Conservation (phyloP, 2,888 invertebrate species). For the Corbicula japonica region DNA sequence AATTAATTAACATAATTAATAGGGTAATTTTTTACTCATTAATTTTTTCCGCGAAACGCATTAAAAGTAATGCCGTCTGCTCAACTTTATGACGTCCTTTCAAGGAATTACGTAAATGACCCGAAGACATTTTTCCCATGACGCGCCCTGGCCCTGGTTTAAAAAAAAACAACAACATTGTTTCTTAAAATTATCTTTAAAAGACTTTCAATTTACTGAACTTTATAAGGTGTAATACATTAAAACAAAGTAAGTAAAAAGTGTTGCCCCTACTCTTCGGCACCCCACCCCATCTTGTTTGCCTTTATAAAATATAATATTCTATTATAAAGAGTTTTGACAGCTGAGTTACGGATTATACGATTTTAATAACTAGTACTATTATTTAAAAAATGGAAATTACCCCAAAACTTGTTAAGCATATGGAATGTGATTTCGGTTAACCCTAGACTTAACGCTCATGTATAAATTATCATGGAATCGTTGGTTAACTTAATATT, state of each 20-base stretch:
- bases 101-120: too few relatives aligned
- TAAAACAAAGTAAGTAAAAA: background rate
- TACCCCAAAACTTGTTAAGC: too few relatives aligned
- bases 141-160: too few relatives aligned
- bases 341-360: background rate
- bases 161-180: too few relatives aligned
- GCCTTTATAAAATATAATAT: slow-evolving; percentile 4
- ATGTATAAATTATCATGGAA: background rate
- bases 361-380: background rate
- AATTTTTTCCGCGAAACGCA: too few relatives aligned
- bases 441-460: background rate
- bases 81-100: too few relatives aligned
- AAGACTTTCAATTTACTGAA: background rate
- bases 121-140: too few relatives aligned
- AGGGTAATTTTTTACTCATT: too few relatives aligned
- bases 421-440: background rate
- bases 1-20: too few relatives aligned
- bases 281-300: background rate
- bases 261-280: background rate
- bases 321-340: background rate
- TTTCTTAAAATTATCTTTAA: background rate
- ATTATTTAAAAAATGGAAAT: background rate
- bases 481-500: too few relatives aligned
- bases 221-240: background rate
- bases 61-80: too few relatives aligned